phyloP scores from a whole-genome alignment of 53 echinoderm and acorn worm genomes.

The Glandiceps talaboti region DNA sequence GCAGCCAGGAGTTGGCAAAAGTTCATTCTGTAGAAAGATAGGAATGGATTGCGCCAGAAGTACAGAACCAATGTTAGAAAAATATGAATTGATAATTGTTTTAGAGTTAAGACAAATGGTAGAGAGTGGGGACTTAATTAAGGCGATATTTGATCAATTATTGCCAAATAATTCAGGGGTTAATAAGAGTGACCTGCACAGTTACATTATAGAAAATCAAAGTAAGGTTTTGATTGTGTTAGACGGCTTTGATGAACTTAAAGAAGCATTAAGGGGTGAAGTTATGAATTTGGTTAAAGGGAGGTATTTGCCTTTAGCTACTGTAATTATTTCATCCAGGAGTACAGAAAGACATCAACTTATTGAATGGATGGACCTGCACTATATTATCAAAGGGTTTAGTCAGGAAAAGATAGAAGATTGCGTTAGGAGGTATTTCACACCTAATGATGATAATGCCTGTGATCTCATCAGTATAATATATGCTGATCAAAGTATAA shows the following conservation, averaged over 20 bases:
- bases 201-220: background rate
- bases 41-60: background rate
- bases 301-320: background rate
- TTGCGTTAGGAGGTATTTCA: background rate
- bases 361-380: background rate
- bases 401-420: background rate
- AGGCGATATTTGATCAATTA: background rate
- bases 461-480: no score
- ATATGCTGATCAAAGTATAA: background rate
- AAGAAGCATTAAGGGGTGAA: background rate
- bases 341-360: background rate
- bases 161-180: background rate
- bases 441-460: background rate
- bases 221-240: background rate
- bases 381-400: background rate
- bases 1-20: background rate
- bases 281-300: background rate
- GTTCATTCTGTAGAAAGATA: background rate
- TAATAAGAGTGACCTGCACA: background rate
- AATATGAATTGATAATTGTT: background rate
- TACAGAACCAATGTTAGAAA: background rate
- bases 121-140: background rate
- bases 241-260: background rate
- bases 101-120: background rate
- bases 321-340: background rate